A percentile compares a stretch with the other conserved stretches of the same genome.
phyloP scores from a whole-genome alignment of 2,888 invertebrate species.

The Caenorhabditis becei region DNA sequence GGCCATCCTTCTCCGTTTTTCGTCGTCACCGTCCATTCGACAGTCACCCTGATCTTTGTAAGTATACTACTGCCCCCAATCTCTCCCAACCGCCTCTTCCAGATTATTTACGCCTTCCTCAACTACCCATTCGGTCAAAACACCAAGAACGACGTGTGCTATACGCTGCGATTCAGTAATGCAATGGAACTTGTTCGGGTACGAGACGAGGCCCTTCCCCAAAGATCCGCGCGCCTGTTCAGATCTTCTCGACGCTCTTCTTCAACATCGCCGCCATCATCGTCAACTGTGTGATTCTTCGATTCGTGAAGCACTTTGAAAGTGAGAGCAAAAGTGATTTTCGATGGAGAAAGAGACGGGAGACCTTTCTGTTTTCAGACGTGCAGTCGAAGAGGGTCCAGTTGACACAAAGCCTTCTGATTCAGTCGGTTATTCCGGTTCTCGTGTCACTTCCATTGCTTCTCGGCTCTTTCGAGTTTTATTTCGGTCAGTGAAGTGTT shows the following conservation, averaged over 20 bases:
- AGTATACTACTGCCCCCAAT: constrained; percentile 2
- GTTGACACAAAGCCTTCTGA: constrained; percentile 49
- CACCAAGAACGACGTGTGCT: constrained; percentile 50
- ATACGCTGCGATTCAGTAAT: constrained; percentile 48
- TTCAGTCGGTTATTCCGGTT: constrained; percentile 55
- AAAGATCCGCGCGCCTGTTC: not conserved
- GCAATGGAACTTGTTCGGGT: constrained; percentile 55
- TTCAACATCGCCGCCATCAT: constrained; percentile 54
- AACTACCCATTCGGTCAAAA: constrained; percentile 57
- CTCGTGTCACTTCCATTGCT: constrained; percentile 53
- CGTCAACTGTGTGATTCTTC: constrained; percentile 50
- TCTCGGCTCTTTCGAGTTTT: constrained; percentile 52
- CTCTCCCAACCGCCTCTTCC: not conserved
- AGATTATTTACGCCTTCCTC: constrained; percentile 54
- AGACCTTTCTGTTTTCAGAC: constrained; percentile 33
- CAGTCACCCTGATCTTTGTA: constrained; percentile 44
- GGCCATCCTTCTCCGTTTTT: constrained; percentile 36
- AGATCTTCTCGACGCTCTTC: constrained; percentile 50
- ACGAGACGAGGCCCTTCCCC: not conserved
- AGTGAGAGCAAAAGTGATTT: constrained; percentile 44
- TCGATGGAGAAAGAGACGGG: too few species aligned
- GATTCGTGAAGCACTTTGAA: constrained; percentile 53
- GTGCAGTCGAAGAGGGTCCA: constrained; percentile 49
- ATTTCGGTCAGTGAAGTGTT: constrained; percentile 54
- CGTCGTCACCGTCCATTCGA: constrained; percentile 32